Evolutionary conservation across 2,797 vertebrate species (phyloP).

Genomic region (Euthynnus affinis): DNA sequence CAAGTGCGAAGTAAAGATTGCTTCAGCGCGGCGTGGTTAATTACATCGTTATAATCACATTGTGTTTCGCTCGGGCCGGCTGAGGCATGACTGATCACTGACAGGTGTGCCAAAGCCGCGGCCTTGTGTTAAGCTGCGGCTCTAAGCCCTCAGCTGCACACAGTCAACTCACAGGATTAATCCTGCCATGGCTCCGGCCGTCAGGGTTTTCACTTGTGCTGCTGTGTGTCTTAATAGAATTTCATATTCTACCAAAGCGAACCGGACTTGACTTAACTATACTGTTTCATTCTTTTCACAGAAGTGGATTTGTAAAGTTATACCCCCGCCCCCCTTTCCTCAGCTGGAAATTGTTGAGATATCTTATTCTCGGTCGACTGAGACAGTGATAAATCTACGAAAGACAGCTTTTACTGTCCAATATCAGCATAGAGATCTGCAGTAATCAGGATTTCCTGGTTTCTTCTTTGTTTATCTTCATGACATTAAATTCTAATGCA

Average conservation of each 20-base stretch:
- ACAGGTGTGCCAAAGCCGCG: constrained; percentile 62
- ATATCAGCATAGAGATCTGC: not conserved
- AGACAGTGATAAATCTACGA: not conserved
- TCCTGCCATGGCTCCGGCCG: constrained; percentile 36
- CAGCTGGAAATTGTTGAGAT: constrained; percentile 7
- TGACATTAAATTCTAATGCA: not conserved
- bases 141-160: constrained; percentile 64
- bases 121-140: constrained; percentile 67
- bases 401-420: not conserved
- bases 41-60: constrained; percentile 26
- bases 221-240: constrained; percentile 63
- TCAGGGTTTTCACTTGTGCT: constrained; percentile 46
- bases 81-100: constrained; percentile 54
- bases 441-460: not conserved
- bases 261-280: constrained; percentile 12
- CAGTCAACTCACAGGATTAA: constrained; percentile 68
- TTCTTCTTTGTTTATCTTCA: not conserved
- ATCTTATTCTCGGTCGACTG: not conserved
- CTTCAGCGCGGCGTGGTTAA: constrained; percentile 19
- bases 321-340: constrained; percentile 10
- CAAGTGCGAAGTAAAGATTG: not conserved
- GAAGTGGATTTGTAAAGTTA: constrained; percentile 35
- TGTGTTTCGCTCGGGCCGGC: constrained; percentile 17
- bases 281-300: constrained; percentile 21
- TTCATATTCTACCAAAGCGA: constrained; percentile 44